These are phyloP conservation scores for Drosophila kohkoa DNA, from an alignment of 1,140 invertebrate genomes.

Conservation along the genomic window DNA sequence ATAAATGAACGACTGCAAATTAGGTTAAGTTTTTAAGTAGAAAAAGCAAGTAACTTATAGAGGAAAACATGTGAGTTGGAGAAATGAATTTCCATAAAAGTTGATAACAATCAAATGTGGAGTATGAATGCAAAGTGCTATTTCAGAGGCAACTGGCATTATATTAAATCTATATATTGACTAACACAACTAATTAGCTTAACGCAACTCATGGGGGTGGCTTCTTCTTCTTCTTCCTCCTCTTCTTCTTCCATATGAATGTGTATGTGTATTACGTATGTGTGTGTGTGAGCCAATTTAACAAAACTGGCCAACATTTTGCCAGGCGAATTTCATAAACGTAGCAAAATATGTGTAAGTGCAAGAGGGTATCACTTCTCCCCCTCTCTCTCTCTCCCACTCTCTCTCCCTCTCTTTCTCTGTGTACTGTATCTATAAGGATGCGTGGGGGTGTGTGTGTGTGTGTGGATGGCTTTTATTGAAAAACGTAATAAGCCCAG, in stretches of 20 bases:
- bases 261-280: neutral
- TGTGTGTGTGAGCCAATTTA: slow-evolving; percentile 38
- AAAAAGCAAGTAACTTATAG: neutral
- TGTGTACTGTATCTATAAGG: slow-evolving; percentile 8
- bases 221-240: neutral
- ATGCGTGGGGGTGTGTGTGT: slow-evolving; percentile 12
- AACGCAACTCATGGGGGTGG: slow-evolving; percentile 5
- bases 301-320: slow-evolving; percentile 53
- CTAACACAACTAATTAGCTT: slow-evolving; percentile 33
- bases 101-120: neutral
- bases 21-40: too few species aligned
- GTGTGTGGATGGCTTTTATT: slow-evolving; percentile 51
- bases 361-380: neutral
- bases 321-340: slow-evolving; percentile 48
- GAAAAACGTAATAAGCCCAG: slow-evolving; percentile 66
- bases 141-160: neutral
- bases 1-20: too few species aligned
- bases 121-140: neutral
- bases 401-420: neutral
- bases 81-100: neutral
- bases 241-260: neutral
- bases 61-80: neutral
- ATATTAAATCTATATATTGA: slow-evolving; percentile 22
- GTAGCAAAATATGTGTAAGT: slow-evolving; percentile 33
- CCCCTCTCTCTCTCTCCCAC: neutral